Conservation (phyloP, 2,797 vertebrate species). For the Sebastiscus tertius region DNA sequence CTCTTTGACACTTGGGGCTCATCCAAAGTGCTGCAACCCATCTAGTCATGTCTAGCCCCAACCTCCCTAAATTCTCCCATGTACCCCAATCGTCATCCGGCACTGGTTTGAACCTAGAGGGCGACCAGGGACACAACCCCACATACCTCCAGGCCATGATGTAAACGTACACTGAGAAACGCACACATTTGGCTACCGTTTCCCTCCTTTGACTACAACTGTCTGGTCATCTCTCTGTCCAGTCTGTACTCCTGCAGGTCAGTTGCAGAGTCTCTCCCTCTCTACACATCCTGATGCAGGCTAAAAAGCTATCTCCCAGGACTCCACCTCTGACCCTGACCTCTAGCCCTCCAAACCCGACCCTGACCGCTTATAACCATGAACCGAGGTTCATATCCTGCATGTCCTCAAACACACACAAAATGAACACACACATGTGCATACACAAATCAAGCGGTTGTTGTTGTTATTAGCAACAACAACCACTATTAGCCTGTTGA, state of each 20-base stretch:
- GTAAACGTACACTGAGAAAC: not conserved
- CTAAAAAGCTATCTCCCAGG: not conserved
- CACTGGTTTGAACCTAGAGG: not conserved
- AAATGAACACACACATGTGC: not conserved
- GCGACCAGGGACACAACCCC: not conserved
- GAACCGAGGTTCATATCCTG: slow-evolving; percentile 26
- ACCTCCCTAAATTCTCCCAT: slow-evolving; percentile 13
- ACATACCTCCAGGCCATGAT: not conserved
- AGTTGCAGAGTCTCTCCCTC: not conserved
- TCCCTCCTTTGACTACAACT: not conserved
- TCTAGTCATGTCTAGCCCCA: not conserved
- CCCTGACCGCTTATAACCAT: slow-evolving; percentile 3
- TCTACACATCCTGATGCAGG: slow-evolving; percentile 4
- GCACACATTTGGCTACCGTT: not conserved
- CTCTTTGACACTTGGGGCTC: slow-evolving; percentile 32
- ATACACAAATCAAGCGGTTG: not conserved
- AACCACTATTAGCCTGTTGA: not conserved
- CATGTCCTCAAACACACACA: slow-evolving; percentile 1
- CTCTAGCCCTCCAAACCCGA: not conserved
- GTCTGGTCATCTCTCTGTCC: not conserved
- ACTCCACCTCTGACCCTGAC: slow-evolving; percentile 22
- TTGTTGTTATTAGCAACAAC: not conserved
- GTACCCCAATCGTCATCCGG: not conserved
- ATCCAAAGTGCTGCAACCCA: slow-evolving; percentile 37
- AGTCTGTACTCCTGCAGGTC: not conserved